These are phyloP conservation scores for Eidolon helvum DNA, from an alignment of 2,113 vertebrate genomes.

Conservation along the genomic window DNA sequence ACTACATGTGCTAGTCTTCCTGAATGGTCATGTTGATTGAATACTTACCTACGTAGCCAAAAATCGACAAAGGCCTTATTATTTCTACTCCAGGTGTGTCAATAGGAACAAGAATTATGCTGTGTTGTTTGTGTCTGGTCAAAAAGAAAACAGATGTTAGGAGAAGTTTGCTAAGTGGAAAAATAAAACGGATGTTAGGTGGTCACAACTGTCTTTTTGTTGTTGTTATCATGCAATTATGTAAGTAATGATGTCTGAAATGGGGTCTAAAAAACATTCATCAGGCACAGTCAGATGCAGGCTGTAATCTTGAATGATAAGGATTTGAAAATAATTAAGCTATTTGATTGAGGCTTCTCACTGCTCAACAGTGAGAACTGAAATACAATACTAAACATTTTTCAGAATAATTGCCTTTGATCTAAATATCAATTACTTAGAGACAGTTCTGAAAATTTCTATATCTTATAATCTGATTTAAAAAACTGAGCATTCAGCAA, in stretches of 20 bases:
- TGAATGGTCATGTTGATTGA: background rate
- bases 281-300: background rate
- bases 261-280: background rate
- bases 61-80: conserved; percentile 90
- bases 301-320: background rate
- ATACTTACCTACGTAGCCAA: conserved; percentile 91
- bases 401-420: background rate
- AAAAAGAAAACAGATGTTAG: conserved; percentile 55
- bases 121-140: conserved; percentile 89
- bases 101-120: conserved; percentile 93
- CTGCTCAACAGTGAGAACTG: background rate
- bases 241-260: background rate
- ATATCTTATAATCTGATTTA: background rate
- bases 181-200: conserved; percentile 1
- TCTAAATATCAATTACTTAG: background rate
- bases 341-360: background rate
- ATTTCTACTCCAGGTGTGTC: conserved; percentile 88
- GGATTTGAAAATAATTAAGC: background rate
- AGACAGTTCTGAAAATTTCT: background rate
- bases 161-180: background rate
- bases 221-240: background rate
- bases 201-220: background rate
- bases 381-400: background rate
- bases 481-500: background rate
- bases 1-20: background rate